These are phyloP conservation scores for Orbicella faveolata DNA, from an alignment of 64 coral and sea anemone species.

Conservation along the genomic window DNA sequence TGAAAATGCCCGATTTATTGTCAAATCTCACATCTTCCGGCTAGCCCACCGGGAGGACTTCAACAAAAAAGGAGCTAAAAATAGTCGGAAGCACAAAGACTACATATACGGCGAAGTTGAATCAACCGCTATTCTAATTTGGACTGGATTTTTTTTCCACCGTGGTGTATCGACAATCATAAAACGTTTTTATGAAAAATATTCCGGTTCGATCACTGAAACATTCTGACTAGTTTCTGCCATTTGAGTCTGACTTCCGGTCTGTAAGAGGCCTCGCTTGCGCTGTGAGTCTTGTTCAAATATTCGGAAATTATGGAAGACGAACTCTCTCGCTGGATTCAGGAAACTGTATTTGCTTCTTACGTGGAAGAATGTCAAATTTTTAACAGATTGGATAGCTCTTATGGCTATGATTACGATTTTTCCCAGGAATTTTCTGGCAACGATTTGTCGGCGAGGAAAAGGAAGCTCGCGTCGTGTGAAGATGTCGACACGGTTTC, in stretches of 20 bases:
- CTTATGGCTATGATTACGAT: constrained; percentile 33
- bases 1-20: too few relatives aligned
- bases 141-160: too few relatives aligned
- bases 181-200: not conserved
- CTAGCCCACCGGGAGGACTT: too few relatives aligned
- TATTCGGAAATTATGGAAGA: not conserved
- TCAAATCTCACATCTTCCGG: too few relatives aligned
- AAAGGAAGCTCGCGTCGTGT: not conserved
- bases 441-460: not conserved
- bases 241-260: not conserved
- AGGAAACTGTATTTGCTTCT: constrained; percentile 44
- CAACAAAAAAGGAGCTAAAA: too few relatives aligned
- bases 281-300: not conserved
- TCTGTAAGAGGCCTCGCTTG: not conserved
- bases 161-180: not conserved
- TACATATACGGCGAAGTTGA: too few relatives aligned
- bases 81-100: too few relatives aligned
- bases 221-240: too few relatives aligned
- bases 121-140: too few relatives aligned
- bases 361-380: constrained; percentile 57
- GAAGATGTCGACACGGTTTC: constrained; percentile 24
- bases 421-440: not conserved
- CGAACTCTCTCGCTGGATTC: constrained; percentile 44
- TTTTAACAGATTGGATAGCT: constrained; percentile 47
- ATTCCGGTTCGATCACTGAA: too few relatives aligned